Percentiles rank a stretch among this genome's conserved stretches.
Conservation (phyloP, 2,888 invertebrate species). For the Andrena chrysosceles region DNA sequence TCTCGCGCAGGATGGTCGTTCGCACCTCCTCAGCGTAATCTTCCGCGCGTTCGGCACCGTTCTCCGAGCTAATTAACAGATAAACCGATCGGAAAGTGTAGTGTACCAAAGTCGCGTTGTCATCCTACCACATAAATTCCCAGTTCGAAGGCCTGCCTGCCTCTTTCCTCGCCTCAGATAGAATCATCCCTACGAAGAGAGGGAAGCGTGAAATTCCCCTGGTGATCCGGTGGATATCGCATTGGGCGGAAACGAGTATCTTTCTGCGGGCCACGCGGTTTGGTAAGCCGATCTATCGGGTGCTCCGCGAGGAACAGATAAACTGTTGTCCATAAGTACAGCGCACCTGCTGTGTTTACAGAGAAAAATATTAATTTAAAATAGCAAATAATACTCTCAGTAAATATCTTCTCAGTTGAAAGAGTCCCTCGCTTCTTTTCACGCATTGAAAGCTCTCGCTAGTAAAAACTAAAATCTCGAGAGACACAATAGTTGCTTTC, state of each 20-base stretch:
- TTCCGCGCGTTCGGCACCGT: conserved; percentile 4
- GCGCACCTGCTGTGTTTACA: too few species aligned
- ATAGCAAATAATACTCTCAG: background rate
- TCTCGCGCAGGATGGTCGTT: conserved; percentile 13
- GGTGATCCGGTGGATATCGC: conserved; percentile 50
- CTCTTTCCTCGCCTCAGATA: background rate
- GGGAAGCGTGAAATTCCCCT: conserved; percentile 18
- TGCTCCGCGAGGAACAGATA: conserved; percentile 30
- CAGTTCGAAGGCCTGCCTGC: background rate
- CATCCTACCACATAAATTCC: background rate
- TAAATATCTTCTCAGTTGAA: too few species aligned
- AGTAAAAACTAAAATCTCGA: background rate
- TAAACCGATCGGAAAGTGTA: background rate
- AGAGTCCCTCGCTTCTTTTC: too few species aligned
- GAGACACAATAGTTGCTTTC: background rate
- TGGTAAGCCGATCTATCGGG: conserved; percentile 49
- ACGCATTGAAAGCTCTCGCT: too few species aligned
- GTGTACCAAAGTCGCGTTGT: background rate
- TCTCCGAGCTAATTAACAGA: background rate
- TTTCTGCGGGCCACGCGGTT: conserved; percentile 48
- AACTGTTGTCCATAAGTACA: background rate
- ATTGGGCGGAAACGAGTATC: conserved; percentile 65
- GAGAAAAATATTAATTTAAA: background rate
- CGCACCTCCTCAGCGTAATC: background rate
- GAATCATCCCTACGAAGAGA: background rate